Base-by-base conservation (phyloP, 2,888 invertebrate genomes). In the Chymomyza caudatula region DNA sequence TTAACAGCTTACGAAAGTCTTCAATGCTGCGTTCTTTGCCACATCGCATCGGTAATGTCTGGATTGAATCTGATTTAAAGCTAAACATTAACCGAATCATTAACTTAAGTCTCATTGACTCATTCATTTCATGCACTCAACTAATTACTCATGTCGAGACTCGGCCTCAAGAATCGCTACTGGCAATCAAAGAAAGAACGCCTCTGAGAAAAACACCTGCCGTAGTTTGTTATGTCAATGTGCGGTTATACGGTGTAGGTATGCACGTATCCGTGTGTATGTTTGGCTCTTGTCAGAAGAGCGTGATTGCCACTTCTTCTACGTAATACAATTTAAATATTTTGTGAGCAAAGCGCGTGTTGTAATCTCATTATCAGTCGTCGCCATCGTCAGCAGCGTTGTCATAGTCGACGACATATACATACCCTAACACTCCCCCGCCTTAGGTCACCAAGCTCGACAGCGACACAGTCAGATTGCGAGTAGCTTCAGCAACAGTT, bases 301-400 rank as follows among this genome's bases (percentile, higher is more conserved):
- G n/a, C 1, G 2, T 2, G 11, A 2, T 29, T 37, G 29, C 8
- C 29, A 29, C 29, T 29, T 29, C 29, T 29, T 37, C 8, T 37
- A 37, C 29, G 11, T 37, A 37, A 29, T 17, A 61, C 71, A 73
- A 59, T 59, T 74, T 57, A 74, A 74, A 74, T 77, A 74, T 73
- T 74, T 78, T 37, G 29, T 11, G 29, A 60, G 65, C 64, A 42
- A 71, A 60, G 65, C 64, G 56, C 52, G 49, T 51, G 60, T 23
- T 69, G 78, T 67, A 65, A 75, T 78, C 63, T 67, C 53, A 63
- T 70, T 82, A 77, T 74, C 75, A 65, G 63, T n/a, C 53, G 54
- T 63, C 60, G 29, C 42, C 49, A 20, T 2, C n/a, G 49, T 15
- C 29, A 42, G 55, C 37, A 4, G 57, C 37, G 29, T 37, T 37